Base-by-base conservation (phyloP, 2,797 vertebrate species). In the Falco berigora region DNA sequence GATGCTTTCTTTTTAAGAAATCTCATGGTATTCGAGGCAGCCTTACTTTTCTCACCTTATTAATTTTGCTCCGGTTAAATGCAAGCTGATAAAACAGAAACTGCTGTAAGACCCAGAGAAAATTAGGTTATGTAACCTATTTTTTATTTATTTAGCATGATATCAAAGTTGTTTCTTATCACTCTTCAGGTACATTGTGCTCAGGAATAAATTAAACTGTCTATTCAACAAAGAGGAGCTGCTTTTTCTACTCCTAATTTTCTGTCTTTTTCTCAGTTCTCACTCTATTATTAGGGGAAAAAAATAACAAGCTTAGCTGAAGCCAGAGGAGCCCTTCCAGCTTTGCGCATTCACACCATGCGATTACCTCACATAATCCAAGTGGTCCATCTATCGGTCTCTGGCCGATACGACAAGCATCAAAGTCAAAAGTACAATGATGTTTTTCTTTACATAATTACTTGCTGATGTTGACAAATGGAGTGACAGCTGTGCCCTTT, bases 101-200 rank as follows among this genome's bases (percentile, higher is more conserved):
- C 28, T 42, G 62, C 58, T 91, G 42, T 88, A 93, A 85, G 62
- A 90, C 46, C 62, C 36, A 22, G 50, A 78, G 73, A 97, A 94
- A 92, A 96, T 88, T 82, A 68, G 75, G 86, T 95, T 97, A 92
- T 66, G 14, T 88, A 94, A 95, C 52, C 62, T 75, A 16, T 81
- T 97, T 94, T 97, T 96, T 95, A 84, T 97, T 96, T 96, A 94
- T 96, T 96, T 96, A 95, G 68, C 63, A 27, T 87, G 49, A 76
- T 95, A 96, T 89, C 64, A 88, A 92, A 96, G 74, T 91, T 95
- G 89, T 86, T 96, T 96, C 94, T 97, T 97, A 93, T 95, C 91
- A 42, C 77, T 96, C 64, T 88, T 92, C 92, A 95, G 86, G 81
- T 97, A 95, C 78, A 84, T 82, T 95, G 75, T 88, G 72, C 78